phyloP scores from a whole-genome alignment of 1,140 invertebrate species.

The Trichonephila clavata region DNA sequence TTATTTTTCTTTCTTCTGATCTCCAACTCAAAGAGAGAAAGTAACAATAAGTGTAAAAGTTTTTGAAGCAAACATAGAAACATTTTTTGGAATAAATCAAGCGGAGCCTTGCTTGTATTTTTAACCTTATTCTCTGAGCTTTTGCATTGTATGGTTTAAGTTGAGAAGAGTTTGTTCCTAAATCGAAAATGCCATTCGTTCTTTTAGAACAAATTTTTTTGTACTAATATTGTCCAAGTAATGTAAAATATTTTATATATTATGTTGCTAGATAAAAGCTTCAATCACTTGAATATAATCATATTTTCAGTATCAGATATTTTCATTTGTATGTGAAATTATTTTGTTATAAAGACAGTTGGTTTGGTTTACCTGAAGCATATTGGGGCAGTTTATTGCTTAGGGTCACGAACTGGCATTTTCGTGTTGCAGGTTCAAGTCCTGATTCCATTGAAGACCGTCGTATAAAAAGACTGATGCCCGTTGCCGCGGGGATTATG shows the following conservation, averaged over 20 bases:
- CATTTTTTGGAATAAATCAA: neutral
- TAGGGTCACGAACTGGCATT: too few species aligned
- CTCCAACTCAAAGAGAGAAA: neutral
- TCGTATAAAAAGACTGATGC: too few species aligned
- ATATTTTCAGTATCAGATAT: too few species aligned
- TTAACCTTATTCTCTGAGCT: neutral
- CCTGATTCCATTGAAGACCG: too few species aligned
- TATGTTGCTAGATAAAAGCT: too few species aligned
- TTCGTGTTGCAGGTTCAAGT: too few species aligned
- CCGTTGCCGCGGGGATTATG: too few species aligned
- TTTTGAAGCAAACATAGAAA: neutral
- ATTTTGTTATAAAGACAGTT: too few species aligned
- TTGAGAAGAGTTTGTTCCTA: neutral
- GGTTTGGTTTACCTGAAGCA: too few species aligned
- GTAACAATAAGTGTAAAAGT: neutral
- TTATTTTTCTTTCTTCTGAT: neutral
- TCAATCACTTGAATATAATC: too few species aligned
- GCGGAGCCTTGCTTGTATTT: neutral
- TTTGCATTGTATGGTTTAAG: neutral
- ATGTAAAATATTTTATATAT: neutral
- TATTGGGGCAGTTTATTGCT: too few species aligned
- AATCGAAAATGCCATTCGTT: neutral
- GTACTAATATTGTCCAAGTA: neutral
- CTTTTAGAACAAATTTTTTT: neutral
- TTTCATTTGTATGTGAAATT: too few species aligned